Evolutionary conservation across 2,113 vertebrate genomes (phyloP).

Genomic region (Coryphaenoides rupestris): DNA sequence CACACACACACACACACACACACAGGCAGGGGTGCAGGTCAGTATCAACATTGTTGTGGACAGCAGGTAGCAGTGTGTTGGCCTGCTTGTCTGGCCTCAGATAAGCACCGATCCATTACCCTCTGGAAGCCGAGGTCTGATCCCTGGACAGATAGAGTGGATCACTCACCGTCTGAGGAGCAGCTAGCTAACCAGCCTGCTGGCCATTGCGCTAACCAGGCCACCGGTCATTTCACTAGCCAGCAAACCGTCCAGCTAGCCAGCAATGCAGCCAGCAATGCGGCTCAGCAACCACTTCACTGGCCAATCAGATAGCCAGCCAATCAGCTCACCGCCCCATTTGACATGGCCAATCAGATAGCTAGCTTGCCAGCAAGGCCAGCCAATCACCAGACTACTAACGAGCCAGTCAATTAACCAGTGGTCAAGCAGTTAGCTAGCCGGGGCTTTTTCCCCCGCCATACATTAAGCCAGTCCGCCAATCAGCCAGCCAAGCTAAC

Average conservation of each 20-base stretch:
- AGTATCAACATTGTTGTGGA: constrained; percentile 57
- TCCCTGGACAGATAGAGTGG: constrained; percentile 60
- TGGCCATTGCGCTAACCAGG: constrained; percentile 31
- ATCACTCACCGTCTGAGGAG: constrained; percentile 61
- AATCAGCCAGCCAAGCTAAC: too few species aligned
- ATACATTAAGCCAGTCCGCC: too few species aligned
- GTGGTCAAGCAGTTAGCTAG: too few species aligned
- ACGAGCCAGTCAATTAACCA: too few species aligned
- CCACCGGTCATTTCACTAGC: constrained; percentile 43
- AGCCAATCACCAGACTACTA: too few species aligned
- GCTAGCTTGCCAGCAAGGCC: too few species aligned
- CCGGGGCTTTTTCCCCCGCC: too few species aligned
- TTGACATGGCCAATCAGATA: neutral
- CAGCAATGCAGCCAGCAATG: neutral
- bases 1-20: constrained; percentile 10
- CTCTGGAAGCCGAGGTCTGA: constrained; percentile 67
- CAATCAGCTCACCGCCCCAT: neutral
- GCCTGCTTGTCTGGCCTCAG: constrained; percentile 67
- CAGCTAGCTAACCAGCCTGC: constrained; percentile 29
- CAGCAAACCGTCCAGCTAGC: constrained; percentile 14
- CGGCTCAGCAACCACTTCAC: neutral
- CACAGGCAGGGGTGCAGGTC: constrained; percentile 30
- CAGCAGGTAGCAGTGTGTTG: constrained; percentile 65
- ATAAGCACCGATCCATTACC: constrained; percentile 75
- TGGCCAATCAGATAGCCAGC: neutral